phyloP scores from a whole-genome alignment of 2,113 vertebrate genomes.

The Psephotus haematonotus region DNA sequence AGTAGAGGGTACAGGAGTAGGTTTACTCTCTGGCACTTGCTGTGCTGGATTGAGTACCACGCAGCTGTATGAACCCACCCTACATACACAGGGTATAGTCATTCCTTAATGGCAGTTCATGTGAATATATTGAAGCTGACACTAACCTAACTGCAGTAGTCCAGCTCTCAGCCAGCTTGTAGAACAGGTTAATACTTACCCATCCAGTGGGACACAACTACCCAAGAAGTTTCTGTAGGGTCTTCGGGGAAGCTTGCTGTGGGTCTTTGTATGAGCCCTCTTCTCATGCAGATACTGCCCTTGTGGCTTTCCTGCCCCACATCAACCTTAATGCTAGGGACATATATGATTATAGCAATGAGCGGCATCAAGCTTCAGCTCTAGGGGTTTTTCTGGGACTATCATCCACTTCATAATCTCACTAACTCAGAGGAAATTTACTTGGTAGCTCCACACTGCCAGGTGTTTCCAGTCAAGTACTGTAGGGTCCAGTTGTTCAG shows the following conservation, averaged over 20 bases:
- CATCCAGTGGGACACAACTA: background rate
- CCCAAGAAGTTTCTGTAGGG: background rate
- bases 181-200: background rate
- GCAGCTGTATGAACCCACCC: background rate
- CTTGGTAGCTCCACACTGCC: background rate
- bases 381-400: background rate
- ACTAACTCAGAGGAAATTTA: background rate
- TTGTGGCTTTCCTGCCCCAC: background rate
- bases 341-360: background rate
- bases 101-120: background rate
- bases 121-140: background rate
- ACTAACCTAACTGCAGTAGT: background rate
- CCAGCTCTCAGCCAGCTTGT: background rate
- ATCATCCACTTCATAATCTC: background rate
- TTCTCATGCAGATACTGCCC: background rate
- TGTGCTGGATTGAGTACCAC: background rate
- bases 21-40: background rate
- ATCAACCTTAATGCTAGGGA: background rate
- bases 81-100: background rate
- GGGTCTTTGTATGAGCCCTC: background rate
- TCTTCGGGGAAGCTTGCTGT: background rate
- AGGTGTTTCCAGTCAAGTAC: background rate
- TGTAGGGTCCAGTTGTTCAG: background rate
- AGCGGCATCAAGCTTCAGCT: background rate
- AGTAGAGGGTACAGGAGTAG: background rate